phyloP scores from a whole-genome alignment of 2,797 vertebrate genomes.

The Hypotaenidia okinawae region DNA sequence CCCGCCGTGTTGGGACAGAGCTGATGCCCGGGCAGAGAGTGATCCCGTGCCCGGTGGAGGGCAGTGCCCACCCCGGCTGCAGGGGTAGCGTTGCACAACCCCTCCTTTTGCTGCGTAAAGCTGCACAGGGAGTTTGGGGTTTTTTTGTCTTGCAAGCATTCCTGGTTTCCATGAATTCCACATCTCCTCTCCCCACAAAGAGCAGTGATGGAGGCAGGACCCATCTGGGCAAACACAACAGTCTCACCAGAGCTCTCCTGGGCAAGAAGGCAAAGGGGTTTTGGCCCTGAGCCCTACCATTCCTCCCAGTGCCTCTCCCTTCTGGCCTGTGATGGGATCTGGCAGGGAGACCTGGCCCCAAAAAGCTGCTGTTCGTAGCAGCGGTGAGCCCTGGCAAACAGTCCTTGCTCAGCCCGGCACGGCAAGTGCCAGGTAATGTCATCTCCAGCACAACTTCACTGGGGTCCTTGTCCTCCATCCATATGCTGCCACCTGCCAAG shows the following conservation, averaged over 20 bases:
- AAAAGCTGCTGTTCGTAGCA: background rate
- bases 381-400: accelerated
- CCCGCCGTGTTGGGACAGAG: background rate
- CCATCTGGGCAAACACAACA: accelerated
- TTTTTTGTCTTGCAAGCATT: background rate
- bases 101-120: background rate
- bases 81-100: background rate
- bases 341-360: background rate
- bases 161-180: background rate
- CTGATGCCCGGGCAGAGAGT: accelerated
- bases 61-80: background rate
- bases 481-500: accelerated
- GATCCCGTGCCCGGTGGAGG: accelerated
- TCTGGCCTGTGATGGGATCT: background rate
- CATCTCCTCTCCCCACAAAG: background rate
- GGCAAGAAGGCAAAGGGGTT: background rate
- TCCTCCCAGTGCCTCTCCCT: background rate
- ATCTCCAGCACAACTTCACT: accelerated
- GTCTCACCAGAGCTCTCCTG: background rate
- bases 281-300: accelerated
- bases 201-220: accelerated
- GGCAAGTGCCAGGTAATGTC: accelerated
- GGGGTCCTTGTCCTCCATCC: background rate
- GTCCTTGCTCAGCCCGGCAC: accelerated
- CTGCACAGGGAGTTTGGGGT: background rate